Evolutionary conservation across 2,113 vertebrate species (phyloP).

Genomic region (Podarcis cretensis): DNA sequence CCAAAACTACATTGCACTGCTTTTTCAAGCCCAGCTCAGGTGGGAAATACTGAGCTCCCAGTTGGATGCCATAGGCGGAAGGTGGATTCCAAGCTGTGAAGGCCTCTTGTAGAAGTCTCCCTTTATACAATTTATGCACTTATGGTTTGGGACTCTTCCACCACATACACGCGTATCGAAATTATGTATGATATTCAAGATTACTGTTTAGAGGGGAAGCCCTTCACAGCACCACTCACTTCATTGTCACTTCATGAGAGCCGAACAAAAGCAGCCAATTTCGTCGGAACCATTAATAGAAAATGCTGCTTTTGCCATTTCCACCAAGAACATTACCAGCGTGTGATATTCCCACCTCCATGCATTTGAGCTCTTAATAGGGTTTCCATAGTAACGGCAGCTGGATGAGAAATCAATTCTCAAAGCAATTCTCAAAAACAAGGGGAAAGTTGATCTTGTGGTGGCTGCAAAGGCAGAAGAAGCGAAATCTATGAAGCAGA

Average conservation of each 20-base stretch:
- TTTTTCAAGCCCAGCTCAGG: not conserved
- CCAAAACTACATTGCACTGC: not conserved
- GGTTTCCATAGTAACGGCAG: slow-evolving; percentile 80
- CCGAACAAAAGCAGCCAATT: slow-evolving; percentile 57
- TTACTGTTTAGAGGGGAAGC: slow-evolving; percentile 52
- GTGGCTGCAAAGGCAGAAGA: slow-evolving; percentile 52
- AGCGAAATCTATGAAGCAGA: slow-evolving; percentile 52
- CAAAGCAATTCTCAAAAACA: slow-evolving; percentile 62
- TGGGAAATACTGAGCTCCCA: not conserved
- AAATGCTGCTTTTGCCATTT: slow-evolving; percentile 69
- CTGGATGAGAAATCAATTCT: slow-evolving; percentile 74
- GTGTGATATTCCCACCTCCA: slow-evolving; percentile 77
- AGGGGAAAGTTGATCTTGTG: slow-evolving; percentile 48
- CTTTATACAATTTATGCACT: not conserved
- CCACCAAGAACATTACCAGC: slow-evolving; percentile 71
- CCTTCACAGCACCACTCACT: not conserved
- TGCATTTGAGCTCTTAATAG: slow-evolving; percentile 73
- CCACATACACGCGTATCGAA: slow-evolving; percentile 28
- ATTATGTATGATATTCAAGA: slow-evolving; percentile 56
- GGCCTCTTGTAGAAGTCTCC: not conserved
- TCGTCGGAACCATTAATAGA: slow-evolving; percentile 74
- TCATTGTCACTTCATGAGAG: slow-evolving; percentile 50
- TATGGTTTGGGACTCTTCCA: slow-evolving; percentile 2
- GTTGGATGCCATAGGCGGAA: not conserved
- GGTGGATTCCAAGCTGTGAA: not conserved